Conservation (phyloP, 1,140 invertebrate genomes). For the Bombus confusus region DNA sequence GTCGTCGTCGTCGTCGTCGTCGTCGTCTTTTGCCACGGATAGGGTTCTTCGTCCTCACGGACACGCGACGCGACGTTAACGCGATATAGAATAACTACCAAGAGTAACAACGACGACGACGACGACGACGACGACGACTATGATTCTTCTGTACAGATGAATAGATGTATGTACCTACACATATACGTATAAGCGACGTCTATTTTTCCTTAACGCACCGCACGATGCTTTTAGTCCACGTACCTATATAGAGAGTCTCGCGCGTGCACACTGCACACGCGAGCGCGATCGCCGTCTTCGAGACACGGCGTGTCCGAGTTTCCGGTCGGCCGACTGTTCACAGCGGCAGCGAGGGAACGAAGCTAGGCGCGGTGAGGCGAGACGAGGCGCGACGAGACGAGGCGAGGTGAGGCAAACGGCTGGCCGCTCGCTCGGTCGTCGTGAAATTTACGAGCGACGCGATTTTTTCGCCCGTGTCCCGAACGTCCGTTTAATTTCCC, state of each 20-base stretch:
- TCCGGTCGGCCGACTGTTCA: conserved; percentile 28
- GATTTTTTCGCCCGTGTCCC: conserved; percentile 42
- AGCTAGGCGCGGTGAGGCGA: conserved; percentile 43
- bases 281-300: neutral
- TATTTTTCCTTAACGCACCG: neutral
- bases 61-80: neutral
- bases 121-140: neutral
- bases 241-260: neutral
- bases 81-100: neutral
- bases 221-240: neutral
- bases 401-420: conserved; percentile 44
- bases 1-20: neutral
- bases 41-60: neutral
- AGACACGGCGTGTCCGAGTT: conserved; percentile 30
- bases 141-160: neutral
- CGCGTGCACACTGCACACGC: neutral
- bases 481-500: conserved; percentile 47
- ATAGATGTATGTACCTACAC: neutral
- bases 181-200: neutral
- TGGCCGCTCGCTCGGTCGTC: conserved; percentile 2
- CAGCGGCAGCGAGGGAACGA: neutral
- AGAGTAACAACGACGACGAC: neutral
- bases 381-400: conserved; percentile 18
- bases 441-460: conserved; percentile 54
- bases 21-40: neutral